Evolutionary conservation across 2,888 invertebrate genomes (phyloP).

Genomic region (Digitonthophagus gazella): DNA sequence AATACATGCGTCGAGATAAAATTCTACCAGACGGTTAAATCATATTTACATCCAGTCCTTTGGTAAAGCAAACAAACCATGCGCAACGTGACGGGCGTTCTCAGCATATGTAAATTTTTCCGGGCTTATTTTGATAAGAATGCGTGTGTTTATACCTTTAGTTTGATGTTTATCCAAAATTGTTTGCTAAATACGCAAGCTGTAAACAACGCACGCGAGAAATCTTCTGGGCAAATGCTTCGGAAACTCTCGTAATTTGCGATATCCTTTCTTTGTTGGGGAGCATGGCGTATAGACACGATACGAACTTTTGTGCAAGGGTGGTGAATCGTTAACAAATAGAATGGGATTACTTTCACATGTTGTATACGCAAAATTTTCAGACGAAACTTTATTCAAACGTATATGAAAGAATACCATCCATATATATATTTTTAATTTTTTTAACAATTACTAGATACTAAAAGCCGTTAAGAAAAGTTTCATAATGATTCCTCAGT

Average conservation of each 20-base stretch:
- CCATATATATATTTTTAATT: too few relatives aligned
- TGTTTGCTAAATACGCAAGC: background rate
- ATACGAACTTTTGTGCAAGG: conserved; percentile 40
- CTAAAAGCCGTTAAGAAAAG: background rate
- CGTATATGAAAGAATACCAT: too few relatives aligned
- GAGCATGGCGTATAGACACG: conserved; percentile 12
- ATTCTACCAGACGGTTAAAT: background rate
- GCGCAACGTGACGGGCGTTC: background rate
- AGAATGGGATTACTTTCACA: conserved; percentile 48
- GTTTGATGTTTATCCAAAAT: background rate
- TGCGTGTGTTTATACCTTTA: background rate
- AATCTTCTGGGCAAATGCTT: background rate
- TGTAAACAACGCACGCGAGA: background rate
- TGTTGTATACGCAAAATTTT: conserved; percentile 33
- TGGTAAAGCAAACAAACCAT: background rate
- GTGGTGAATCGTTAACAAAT: conserved; percentile 45
- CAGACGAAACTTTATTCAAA: conserved; percentile 11
- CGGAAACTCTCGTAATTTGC: background rate
- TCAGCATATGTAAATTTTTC: background rate
- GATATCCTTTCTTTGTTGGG: background rate
- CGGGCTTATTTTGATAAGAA: background rate
- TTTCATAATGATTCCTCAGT: background rate
- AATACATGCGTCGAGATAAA: background rate
- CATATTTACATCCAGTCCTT: background rate
- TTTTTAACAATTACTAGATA: background rate